Evolutionary conservation across 2,888 invertebrate genomes (phyloP), one percentile per base, ranked within the genome.

Genomic region (Tiliacea citrago): DNA sequence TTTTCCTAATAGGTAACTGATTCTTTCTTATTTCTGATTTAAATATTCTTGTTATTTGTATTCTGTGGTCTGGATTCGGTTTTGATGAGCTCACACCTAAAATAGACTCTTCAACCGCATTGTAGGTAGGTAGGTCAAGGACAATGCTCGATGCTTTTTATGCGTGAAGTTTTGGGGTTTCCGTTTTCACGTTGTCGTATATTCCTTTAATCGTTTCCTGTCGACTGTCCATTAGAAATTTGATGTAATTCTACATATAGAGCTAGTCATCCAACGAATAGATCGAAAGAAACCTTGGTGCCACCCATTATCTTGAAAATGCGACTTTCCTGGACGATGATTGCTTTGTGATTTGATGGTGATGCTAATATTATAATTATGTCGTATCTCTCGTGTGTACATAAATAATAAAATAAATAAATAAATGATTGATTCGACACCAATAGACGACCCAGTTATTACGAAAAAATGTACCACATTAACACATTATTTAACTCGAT

Each of bases 1-100:
- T 72, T 83, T 83, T 65, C 73, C 79, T 60, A 55, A 47, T 53
- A 55, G 24, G 49, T 55, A 12, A 24, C 0, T 67, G 18, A 13
- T 57, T 51, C 29, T 62, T 75, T 51, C 5, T 10, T 10, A 21
- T 58, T 70, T 47, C n/a, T 24, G 21, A 42, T n/a, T 62, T 21
- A 42, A 63, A 51, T 35, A 8, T 9, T 35, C 5, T 49, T 8
- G 49, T 24, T 42, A 47, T 61, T 74, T 16, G 13, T 7, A 3
- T 53, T 13, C 42, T 35, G 12, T 47, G n/a, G n/a, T 35, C 3
- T 49, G 2, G 8, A 9, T 21, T 65, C 7, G 16, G 6, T 16
- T 35, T 51, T 51, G 4, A n/a, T n/a, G 35, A 39, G 16, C 16
- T 18, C 16, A 51, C n/a, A 35, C 3, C 1, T 66, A 45, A 8